These are phyloP conservation scores for Pachyuromys duprasi DNA, from an alignment of 2,797 vertebrate genomes.

Conservation along the genomic window DNA sequence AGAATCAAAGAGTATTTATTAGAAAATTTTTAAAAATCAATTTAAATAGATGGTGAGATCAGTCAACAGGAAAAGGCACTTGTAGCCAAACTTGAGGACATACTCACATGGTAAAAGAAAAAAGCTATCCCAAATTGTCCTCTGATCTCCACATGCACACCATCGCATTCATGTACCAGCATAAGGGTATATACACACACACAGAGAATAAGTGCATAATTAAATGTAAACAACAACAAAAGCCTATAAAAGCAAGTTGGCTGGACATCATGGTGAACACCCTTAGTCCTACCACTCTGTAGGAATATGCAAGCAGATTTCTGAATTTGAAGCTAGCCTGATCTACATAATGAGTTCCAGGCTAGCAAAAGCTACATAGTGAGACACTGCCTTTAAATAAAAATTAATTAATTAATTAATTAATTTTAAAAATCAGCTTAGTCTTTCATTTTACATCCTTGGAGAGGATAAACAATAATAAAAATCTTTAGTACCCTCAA, in stretches of 20 bases:
- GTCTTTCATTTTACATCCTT: background rate
- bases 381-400: background rate
- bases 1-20: background rate
- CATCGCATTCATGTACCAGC: too few relatives aligned
- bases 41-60: background rate
- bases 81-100: background rate
- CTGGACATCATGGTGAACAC: background rate
- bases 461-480: conserved; percentile 2
- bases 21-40: background rate
- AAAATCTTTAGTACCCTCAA: background rate
- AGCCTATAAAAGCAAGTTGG: background rate
- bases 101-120: background rate
- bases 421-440: background rate
- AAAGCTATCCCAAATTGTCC: background rate
- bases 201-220: background rate
- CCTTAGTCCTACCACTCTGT: background rate
- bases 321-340: background rate
- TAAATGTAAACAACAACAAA: background rate
- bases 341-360: background rate
- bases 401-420: background rate
- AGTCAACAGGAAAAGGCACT: background rate
- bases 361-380: background rate
- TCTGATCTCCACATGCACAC: background rate
- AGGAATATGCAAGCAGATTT: background rate
- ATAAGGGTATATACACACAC: background rate